These are phyloP conservation scores for Hyalella azteca DNA, from an alignment of 2,888 invertebrate species.

Conservation along the genomic window DNA sequence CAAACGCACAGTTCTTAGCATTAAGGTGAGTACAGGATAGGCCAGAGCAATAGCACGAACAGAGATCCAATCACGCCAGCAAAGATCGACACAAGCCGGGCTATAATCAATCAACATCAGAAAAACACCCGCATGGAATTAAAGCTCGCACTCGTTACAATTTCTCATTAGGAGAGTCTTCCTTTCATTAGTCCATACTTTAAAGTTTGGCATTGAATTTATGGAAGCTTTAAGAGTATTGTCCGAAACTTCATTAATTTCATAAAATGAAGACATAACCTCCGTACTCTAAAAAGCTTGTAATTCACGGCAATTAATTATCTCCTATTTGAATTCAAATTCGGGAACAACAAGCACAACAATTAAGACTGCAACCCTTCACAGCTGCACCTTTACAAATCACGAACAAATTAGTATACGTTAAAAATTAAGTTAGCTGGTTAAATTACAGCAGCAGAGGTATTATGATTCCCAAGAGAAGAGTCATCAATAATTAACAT, in stretches of 20 bases:
- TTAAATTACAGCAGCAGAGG: no score
- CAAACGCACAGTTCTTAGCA: slow-evolving; percentile 1
- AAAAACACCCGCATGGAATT: slow-evolving; percentile 6
- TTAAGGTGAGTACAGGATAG: slow-evolving; percentile 14
- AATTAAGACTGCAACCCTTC: background rate
- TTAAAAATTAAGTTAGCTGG: no score
- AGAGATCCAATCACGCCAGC: background rate
- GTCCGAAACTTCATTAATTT: slow-evolving; percentile 21
- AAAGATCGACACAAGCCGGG: slow-evolving; percentile 26
- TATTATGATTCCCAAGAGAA: no score
- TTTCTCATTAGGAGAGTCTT: background rate
- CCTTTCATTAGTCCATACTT: background rate
- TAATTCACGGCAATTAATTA: background rate
- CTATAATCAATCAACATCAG: background rate
- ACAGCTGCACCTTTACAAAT: slow-evolving; percentile 23
- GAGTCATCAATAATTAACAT: no score
- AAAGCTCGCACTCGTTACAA: background rate
- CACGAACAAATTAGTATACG: no score
- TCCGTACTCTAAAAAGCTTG: background rate
- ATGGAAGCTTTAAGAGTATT: slow-evolving; percentile 23
- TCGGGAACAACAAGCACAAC: no score
- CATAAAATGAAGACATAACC: background rate
- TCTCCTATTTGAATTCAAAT: no score
- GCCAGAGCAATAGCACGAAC: slow-evolving; percentile 11
- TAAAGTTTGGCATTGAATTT: slow-evolving; percentile 24